Conservation (phyloP, 2,797 vertebrate species). For the Danio tinwini region DNA sequence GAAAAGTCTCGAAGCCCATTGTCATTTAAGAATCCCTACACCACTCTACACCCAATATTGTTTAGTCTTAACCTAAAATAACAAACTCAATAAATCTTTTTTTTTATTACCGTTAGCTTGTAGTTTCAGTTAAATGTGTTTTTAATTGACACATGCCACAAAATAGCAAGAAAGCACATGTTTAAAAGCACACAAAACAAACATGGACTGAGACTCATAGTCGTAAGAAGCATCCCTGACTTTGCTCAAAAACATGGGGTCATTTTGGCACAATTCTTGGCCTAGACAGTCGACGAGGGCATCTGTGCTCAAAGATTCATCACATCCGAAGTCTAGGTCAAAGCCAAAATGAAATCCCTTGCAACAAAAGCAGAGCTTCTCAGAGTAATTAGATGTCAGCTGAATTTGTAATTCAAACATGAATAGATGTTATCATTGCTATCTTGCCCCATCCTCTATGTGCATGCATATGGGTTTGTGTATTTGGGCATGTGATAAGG, state of each 20-base stretch:
- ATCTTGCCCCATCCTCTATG: slow-evolving; percentile 48
- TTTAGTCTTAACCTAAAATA: too few species aligned
- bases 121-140: background rate
- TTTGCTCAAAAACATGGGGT: background rate
- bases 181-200: background rate
- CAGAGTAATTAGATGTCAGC: slow-evolving; percentile 17
- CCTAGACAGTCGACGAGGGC: slow-evolving; percentile 4
- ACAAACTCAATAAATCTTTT: background rate
- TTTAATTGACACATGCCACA: too few species aligned
- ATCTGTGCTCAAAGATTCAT: slow-evolving; percentile 40
- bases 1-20: too few species aligned
- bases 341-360: slow-evolving; percentile 32
- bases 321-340: slow-evolving; percentile 31
- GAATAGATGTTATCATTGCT: slow-evolving; percentile 21
- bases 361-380: slow-evolving; percentile 24
- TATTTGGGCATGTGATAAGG: slow-evolving; percentile 58
- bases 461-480: slow-evolving; percentile 25
- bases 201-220: background rate
- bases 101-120: background rate
- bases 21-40: too few species aligned
- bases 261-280: slow-evolving; percentile 24
- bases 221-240: background rate
- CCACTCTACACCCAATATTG: too few species aligned
- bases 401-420: slow-evolving; percentile 9
- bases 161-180: background rate